A percentile compares a stretch with the other conserved stretches of the same genome.
These are phyloP conservation scores for Rhysida immarginata DNA, from an alignment of 1,140 invertebrate genomes.

Conservation along the genomic window DNA sequence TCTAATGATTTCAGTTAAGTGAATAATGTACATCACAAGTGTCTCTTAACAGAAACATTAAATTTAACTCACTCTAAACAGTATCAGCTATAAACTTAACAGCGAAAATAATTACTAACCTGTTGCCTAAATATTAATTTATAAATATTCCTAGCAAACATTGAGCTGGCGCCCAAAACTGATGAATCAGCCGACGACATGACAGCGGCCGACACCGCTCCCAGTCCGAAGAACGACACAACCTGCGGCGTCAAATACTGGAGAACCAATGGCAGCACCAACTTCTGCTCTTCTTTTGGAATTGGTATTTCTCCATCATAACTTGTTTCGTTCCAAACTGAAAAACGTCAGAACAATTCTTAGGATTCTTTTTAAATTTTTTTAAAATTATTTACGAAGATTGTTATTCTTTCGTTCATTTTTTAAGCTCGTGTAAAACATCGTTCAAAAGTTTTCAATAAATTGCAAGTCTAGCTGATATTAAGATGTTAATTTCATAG, in stretches of 20 bases:
- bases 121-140: conserved; percentile 87
- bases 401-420: too few species aligned
- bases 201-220: conserved; percentile 93
- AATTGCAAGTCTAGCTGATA: too few species aligned
- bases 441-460: too few species aligned
- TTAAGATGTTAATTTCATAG: too few species aligned
- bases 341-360: too few species aligned
- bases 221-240: conserved; percentile 90
- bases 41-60: not conserved
- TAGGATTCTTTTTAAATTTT: too few species aligned
- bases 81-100: too few species aligned
- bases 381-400: too few species aligned
- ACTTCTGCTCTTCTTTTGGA: conserved; percentile 59
- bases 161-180: conserved; percentile 87
- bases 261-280: conserved; percentile 91
- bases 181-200: conserved; percentile 98
- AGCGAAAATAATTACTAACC: conserved; percentile 37
- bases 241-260: conserved; percentile 87
- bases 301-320: conserved; percentile 50
- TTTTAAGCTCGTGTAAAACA: too few species aligned
- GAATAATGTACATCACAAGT: not conserved
- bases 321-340: conserved; percentile 85
- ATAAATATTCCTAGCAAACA: conserved; percentile 97
- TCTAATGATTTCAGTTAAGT: too few species aligned
- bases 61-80: not conserved